Percentiles rank a stretch among this genome's conserved stretches.
Evolutionary conservation across 2,113 vertebrate genomes (phyloP).

Genomic region (Vidua chalybeata): DNA sequence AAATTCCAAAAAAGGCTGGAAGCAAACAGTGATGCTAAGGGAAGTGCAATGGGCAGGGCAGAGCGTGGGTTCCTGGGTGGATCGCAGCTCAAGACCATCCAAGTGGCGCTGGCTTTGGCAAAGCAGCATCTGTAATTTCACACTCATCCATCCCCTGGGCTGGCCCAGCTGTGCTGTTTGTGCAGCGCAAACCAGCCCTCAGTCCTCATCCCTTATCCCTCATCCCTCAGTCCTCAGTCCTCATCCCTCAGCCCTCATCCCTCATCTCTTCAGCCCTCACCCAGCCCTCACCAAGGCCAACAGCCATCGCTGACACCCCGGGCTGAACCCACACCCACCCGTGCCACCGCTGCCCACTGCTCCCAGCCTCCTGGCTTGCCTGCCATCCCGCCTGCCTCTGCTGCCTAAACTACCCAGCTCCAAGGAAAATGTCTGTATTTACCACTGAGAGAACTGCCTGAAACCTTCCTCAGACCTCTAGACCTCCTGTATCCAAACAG

Average conservation of each 20-base stretch:
- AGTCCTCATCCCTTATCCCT: background rate
- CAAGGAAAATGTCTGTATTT: background rate
- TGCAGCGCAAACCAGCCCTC: background rate
- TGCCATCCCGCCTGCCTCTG: background rate
- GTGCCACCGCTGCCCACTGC: background rate
- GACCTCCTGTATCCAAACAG: background rate
- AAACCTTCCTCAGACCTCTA: background rate
- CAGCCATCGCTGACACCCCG: background rate
- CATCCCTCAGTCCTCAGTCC: background rate
- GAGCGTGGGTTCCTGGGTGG: fast-evolving
- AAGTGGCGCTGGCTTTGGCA: background rate
- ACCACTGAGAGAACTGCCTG: background rate
- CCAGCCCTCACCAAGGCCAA: too few relatives aligned
- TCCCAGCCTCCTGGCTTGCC: fast-evolving
- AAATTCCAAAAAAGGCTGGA: background rate
- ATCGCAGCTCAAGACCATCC: background rate
- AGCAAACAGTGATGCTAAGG: background rate
- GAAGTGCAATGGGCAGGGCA: background rate
- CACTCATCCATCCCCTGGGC: fast-evolving
- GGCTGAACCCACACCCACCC: background rate
- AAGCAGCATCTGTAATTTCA: background rate
- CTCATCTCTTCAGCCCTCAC: background rate
- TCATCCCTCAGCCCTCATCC: background rate
- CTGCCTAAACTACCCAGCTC: background rate
- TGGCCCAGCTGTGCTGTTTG: background rate